Evolutionary conservation across 2,888 invertebrate species (phyloP), one percentile per base, ranked within the genome.

Genomic region (Cheilosia urbana): DNA sequence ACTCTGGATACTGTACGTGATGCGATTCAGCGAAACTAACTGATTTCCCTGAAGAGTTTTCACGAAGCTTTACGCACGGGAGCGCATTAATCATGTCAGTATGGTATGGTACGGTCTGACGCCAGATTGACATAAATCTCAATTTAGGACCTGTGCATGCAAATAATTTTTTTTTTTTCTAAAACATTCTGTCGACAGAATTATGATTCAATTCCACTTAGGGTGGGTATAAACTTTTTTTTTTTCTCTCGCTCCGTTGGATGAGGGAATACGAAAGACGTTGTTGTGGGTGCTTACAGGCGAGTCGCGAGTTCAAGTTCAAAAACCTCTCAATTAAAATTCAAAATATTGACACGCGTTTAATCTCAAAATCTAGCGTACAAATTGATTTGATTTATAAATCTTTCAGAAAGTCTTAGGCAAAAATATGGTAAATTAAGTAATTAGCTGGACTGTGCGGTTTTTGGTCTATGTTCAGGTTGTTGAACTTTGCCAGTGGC

Each of bases 171-270:
- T 17, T 55, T 19, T 45, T 13, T 57, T 45, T 17, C 65, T 84
- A 84, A 84, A 84, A 84, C 75, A 71, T 84, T 75, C 75, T 84
- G 84, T 80, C 80, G 84, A 84, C 84, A 84, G 80, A 76, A 65
- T 84, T 71, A 84, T 84, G 80, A 58, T 80, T 69, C 42, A 19
- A 84, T 60, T 71, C 75, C 84, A 80, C 84, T 84, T 80, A 84
- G 60, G 24, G 71, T 21, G 62, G 17, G 57, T 66, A 21, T 6
- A 2, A n/a, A 1, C 15, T 24, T 69, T 47, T 37, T 34, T 34
- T 57, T 30, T 34, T 2, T 9, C 9, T 2, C 2, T 9, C 24
- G 24, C 30, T 7, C 30, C 17, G 13, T 42, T 15, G 34, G 37
- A 42, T 21, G 17, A 42, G 40, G 21, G 40, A 69, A 71, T 21